Base-by-base conservation (phyloP, 2,888 invertebrate species). In the Melieria crassipennis region DNA sequence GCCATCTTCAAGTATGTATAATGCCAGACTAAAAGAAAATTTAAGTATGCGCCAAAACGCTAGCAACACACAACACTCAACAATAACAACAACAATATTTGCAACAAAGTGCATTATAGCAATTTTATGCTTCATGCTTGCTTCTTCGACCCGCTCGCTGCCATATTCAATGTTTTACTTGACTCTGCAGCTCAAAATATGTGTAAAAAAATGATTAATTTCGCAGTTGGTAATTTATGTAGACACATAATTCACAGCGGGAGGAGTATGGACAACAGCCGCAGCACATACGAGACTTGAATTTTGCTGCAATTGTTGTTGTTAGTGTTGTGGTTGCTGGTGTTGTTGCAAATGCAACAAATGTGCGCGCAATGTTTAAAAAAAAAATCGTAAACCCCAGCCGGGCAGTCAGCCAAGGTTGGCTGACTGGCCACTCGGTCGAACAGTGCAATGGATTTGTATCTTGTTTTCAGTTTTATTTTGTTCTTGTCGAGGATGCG, bases 201-300 rank as follows among this genome's bases (percentile, higher is more conserved):
- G 66, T 45, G 47, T n/a, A 47, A 64, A 79, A 79, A 83, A 82
- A 83, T 81, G 83, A 81, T 83, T 82, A 81, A 81, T 81, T 81
- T 82, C 82, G 79, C 79, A 77, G 73, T 76, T 76, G 81, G 81
- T 83, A 83, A 81, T 83, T 82, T 81, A 81, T 81, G 83, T 82
- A 82, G 82, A 80, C 83, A 82, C 83, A 82, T 82, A 80, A 81
- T 82, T 82, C 83, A 80, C 83, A 81, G 80, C 78, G 76, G 81
- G 81, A 80, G 77, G 79, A 43, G 11, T 5, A 10, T 42, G 6
- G 45, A 60, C 16, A 52, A 60, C 50, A n/a, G 58, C 42, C 60
- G 45, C 55, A 55, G 10, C 46, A 13, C 52, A 52, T n/a, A 11
- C 11, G 11, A 13, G 5, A 52, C 9, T 1, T 3, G 50, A 50